Percentiles rank a stretch among this genome's conserved stretches.
phyloP scores from a whole-genome alignment of 2,888 invertebrate species.

The Leucania comma region DNA sequence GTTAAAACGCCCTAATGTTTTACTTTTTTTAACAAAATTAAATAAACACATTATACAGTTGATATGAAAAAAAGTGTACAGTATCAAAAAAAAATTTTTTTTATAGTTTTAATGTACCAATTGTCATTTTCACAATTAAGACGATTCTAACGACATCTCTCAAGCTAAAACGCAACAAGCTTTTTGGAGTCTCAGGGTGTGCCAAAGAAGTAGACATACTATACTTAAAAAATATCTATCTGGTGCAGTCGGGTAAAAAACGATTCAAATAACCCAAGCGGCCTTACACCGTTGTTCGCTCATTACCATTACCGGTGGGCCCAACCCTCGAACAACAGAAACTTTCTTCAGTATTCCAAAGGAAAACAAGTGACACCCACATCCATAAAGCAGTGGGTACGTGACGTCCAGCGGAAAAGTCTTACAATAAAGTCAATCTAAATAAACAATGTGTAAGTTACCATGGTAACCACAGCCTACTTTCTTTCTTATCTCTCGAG shows the following conservation, averaged over 20 bases:
- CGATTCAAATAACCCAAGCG: neutral
- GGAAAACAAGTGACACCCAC: slow-evolving; percentile 16
- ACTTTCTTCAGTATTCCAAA: slow-evolving; percentile 38
- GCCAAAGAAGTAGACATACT: too few species aligned
- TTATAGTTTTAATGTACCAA: too few species aligned
- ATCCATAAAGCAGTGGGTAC: slow-evolving; percentile 55
- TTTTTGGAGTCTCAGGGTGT: too few species aligned
- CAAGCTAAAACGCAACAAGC: too few species aligned
- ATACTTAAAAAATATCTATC: too few species aligned
- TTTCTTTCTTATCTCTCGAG: slow-evolving; percentile 69
- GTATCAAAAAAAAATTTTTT: too few species aligned
- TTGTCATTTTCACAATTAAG: too few species aligned
- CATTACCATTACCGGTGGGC: neutral
- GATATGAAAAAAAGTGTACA: too few species aligned
- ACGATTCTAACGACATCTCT: too few species aligned
- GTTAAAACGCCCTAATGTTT: neutral
- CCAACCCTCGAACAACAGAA: slow-evolving; percentile 6
- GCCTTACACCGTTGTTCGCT: neutral
- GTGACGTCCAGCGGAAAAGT: slow-evolving; percentile 58
- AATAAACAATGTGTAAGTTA: slow-evolving; percentile 73
- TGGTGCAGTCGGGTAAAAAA: neutral
- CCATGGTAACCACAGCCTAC: slow-evolving; percentile 66
- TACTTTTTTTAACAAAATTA: too few species aligned
- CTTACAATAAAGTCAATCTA: slow-evolving; percentile 67
- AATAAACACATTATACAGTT: neutral